A percentile compares a stretch with the other conserved stretches of the same genome.
Conservation (phyloP, 92 coral and sea anemone genomes). For the Palythoa heliodiscus region DNA sequence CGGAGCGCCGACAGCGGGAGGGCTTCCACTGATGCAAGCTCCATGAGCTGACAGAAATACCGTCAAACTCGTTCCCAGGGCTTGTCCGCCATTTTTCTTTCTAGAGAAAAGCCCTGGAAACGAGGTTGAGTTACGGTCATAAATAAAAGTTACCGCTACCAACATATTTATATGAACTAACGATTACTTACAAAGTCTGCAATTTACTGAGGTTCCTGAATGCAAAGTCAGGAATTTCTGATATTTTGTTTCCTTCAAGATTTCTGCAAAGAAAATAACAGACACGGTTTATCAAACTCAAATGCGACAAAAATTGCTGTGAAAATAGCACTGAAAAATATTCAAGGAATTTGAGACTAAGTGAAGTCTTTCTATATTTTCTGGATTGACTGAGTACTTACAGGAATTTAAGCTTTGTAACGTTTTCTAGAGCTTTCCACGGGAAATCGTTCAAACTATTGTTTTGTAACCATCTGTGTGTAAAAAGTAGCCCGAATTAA, state of each 20-base stretch:
- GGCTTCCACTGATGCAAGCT: too few species aligned
- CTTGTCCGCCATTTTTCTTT: too few species aligned
- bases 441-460: slow-evolving; percentile 20
- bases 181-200: neutral
- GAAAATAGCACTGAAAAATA: too few species aligned
- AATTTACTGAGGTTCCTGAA: slow-evolving; percentile 19
- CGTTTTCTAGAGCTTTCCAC: slow-evolving; percentile 9
- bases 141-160: neutral
- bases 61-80: too few species aligned
- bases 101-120: too few species aligned
- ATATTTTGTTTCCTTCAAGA: slow-evolving; percentile 28
- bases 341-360: neutral
- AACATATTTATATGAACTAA: neutral
- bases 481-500: neutral
- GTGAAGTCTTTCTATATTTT: neutral
- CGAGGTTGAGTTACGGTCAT: too few species aligned
- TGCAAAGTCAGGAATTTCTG: slow-evolving; percentile 38
- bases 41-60: neutral
- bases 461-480: slow-evolving; percentile 18
- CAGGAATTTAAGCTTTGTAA: slow-evolving; percentile 8
- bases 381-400: neutral
- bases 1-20: neutral
- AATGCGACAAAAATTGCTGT: neutral
- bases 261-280: neutral
- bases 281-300: neutral